Percentiles rank a stretch among this genome's conserved stretches.
Evolutionary conservation across 2,113 vertebrate genomes (phyloP).

Genomic region (Psilopsiagon aurifrons): DNA sequence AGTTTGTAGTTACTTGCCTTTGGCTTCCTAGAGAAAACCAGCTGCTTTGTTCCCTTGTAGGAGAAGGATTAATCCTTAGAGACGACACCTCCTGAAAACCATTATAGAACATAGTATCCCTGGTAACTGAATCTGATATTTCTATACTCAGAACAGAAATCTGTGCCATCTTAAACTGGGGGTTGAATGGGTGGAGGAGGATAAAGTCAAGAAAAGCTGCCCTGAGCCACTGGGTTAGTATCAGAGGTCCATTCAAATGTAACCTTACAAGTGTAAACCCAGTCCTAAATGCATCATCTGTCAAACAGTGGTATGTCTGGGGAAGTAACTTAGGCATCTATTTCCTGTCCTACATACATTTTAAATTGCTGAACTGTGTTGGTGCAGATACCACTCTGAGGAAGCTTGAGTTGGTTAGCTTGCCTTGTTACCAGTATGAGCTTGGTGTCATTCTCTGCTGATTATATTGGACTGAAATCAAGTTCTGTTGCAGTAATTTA

Average conservation of each 20-base stretch:
- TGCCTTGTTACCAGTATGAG: background rate
- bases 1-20: background rate
- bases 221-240: background rate
- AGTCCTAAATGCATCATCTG: background rate
- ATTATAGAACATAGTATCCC: conserved; percentile 54
- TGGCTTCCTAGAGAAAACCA: background rate
- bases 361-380: background rate
- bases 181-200: background rate
- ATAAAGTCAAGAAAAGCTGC: background rate
- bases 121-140: conserved; percentile 54
- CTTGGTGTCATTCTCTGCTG: background rate
- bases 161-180: background rate
- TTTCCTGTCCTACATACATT: background rate
- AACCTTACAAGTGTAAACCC: background rate
- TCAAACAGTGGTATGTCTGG: background rate
- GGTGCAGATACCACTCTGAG: background rate
- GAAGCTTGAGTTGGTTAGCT: background rate
- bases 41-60: background rate
- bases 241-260: background rate
- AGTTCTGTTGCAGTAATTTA: background rate
- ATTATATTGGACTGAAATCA: background rate
- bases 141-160: conserved; percentile 9
- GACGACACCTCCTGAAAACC: conserved; percentile 16
- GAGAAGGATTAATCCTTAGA: conserved; percentile 20
- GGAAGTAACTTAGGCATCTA: background rate